A percentile compares a stretch with the other conserved stretches of the same genome.
Evolutionary conservation across 1,140 invertebrate genomes (phyloP).

Genomic region (Leptoteleia sp.): DNA sequence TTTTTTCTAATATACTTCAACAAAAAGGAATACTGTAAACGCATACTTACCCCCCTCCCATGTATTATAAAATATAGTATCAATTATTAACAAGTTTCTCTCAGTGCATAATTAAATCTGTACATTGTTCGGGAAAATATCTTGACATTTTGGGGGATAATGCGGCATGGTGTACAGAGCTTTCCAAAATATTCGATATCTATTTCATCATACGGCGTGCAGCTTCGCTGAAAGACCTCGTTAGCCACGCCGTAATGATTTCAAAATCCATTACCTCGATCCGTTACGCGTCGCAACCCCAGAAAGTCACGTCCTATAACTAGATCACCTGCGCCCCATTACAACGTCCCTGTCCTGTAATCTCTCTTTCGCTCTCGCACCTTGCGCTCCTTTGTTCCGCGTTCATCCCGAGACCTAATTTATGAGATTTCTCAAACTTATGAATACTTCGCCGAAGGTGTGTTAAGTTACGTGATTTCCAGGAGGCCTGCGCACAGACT

Average conservation of each 20-base stretch:
- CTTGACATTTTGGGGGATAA: no score
- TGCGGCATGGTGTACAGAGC: not conserved
- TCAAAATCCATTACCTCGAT: constrained; percentile 63
- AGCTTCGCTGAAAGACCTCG: constrained; percentile 56
- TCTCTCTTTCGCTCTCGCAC: constrained; percentile 9
- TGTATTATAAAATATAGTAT: constrained; percentile 8
- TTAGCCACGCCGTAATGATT: constrained; percentile 59
- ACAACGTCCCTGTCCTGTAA: constrained; percentile 27
- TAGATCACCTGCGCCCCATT: constrained; percentile 40
- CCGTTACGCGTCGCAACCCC: constrained; percentile 42
- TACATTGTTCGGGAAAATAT: no score
- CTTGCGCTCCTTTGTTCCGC: constrained; percentile 18
- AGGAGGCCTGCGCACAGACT: not conserved
- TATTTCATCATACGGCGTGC: constrained; percentile 53
- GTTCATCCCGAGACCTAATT: constrained; percentile 28
- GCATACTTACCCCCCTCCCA: no score
- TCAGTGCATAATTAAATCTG: no score
- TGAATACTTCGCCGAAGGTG: constrained; percentile 18
- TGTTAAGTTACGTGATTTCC: constrained; percentile 27
- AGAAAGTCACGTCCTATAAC: constrained; percentile 46
- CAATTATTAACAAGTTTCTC: no score
- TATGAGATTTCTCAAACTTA: constrained; percentile 45
- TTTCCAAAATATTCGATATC: constrained; percentile 52
- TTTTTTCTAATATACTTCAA: no score
- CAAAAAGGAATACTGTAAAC: no score